Evolutionary conservation across 2,113 vertebrate genomes (phyloP), one percentile per base, ranked within the genome.

Genomic region (Epinephelus cyanopodus): DNA sequence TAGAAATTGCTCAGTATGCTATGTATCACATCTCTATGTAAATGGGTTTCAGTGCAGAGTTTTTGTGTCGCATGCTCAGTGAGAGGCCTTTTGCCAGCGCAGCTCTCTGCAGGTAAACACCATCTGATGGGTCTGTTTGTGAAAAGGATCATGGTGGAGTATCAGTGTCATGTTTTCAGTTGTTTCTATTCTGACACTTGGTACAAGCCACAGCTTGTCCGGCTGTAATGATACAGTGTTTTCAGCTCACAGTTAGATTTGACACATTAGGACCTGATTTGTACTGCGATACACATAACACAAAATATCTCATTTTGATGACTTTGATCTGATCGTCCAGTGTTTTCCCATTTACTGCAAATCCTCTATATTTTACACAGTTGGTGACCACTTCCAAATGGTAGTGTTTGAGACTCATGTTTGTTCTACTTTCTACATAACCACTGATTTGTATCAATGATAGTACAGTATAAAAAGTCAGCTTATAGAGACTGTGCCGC

Each of bases 121-220:
- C n/a, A 29, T 62, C 12, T 58, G 50, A 82, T 2, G 47, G 66
- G 37, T n/a, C 12, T 56, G 45, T 83, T 58, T 77, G 52, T 57
- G 65, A 29, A 47, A 53, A 67, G 63, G 23, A 45, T 45, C 47
- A 61, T 39, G 23, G 42, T 18, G 21, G 21, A 12, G 25, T 33
- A 10, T 74, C 52, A 66, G 15, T 60, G 25, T 57, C 47, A 45
- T 74, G 52, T 81, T 73, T 53, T 62, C 42, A 45, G 76, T 57
- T 45, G 53, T n/a, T 29, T 75, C 15, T 19, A 7, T 27, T 75
- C 21, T 1, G 3, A 25, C 29, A 52, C 21, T 39, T 14, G 0
- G 10, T 14, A 1, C 39, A 45, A 45, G 39, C 39, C 39, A 23
- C 19, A 42, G 21, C 37, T 48, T 66, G 23, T 66, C 63, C 63